Evolutionary conservation across 2,797 vertebrate species (phyloP), one percentile per base, ranked within the genome.

Genomic region (Artibeus lituratus): DNA sequence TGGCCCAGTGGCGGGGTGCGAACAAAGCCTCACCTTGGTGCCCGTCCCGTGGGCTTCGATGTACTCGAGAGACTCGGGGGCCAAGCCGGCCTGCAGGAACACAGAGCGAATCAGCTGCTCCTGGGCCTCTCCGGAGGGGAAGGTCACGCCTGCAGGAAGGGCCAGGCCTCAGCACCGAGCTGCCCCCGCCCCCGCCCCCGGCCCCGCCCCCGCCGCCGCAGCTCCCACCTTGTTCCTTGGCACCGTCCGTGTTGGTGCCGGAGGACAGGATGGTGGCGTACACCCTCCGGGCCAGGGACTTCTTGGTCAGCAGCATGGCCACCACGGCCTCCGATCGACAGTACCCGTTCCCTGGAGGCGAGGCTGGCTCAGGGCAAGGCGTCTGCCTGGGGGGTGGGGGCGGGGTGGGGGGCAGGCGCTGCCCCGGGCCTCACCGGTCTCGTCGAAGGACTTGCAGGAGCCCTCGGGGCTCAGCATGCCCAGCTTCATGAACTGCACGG

Each of bases 401-500:
- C 0, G 12, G 22, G 39, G 37, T n/a, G 39, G 39, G 69, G 2
- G 7, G 19, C 15, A 4, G 19, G n/a, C 21, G 19, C 59, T 6
- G 22, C 19, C 82, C 32, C 0, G 8, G 2, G 80, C 21, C 95
- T 98, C 98, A 99, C 99, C 99, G 97, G 99, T 98, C 65, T 94
- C 97, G 88, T 99, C 99, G 37, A 99, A 99, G 91, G 99, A 98
- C 97, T 99, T 99, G 99, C 99, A 99, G 97, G 99, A 97, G 42
- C 99, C 99, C 7, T 99, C 99, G 0, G 98, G 98, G 98, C 99
- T 99, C 78, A 99, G 99, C 99, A 99, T 99, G 89, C 99, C 99
- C 96, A 99, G 98, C 81, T 99, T 99, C 99, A 99, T 99, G 98
- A 99, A 99, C 98, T 99, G 99, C 94, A 99, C 98, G 0, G 99